A percentile compares a stretch with the other conserved stretches of the same genome.
Conservation (phyloP, 2,888 invertebrate genomes). For the Drosophila nigritarsus region DNA sequence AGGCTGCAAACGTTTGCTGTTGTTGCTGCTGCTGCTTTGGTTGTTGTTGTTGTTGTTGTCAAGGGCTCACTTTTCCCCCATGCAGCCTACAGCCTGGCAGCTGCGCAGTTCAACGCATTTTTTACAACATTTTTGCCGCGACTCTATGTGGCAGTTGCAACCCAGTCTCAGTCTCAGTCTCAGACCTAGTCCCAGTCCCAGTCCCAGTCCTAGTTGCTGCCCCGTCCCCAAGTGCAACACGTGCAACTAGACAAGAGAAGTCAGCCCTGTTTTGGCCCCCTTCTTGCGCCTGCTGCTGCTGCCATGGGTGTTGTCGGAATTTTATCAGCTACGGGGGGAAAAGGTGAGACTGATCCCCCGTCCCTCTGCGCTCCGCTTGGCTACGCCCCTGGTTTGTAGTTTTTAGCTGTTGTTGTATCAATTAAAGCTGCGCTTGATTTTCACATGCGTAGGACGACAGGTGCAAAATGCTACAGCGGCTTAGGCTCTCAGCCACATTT, state of each 20-base stretch:
- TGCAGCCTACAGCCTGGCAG: constrained; percentile 52
- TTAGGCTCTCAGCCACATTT: constrained; percentile 29
- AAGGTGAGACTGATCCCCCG: background rate
- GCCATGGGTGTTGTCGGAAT: background rate
- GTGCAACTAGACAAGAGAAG: constrained; percentile 44
- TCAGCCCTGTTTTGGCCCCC: constrained; percentile 49
- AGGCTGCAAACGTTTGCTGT: constrained; percentile 51
- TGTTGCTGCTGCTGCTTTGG: background rate
- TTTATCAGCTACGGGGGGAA: background rate
- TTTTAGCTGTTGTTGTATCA: constrained; percentile 70
- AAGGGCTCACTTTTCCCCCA: constrained; percentile 71
- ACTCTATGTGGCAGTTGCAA: constrained; percentile 27
- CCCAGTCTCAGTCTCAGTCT: constrained; percentile 13
- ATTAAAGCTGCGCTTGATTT: constrained; percentile 78
- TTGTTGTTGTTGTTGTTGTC: constrained; percentile 42
- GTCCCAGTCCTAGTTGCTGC: constrained; percentile 13
- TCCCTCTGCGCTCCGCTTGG: background rate
- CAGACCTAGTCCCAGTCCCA: constrained; percentile 7
- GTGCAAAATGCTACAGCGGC: constrained; percentile 76
- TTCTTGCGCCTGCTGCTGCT: constrained; percentile 29
- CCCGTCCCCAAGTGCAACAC: constrained; percentile 46
- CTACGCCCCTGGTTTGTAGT: constrained; percentile 24
- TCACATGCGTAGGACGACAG: constrained; percentile 80
- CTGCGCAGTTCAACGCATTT: constrained; percentile 71
- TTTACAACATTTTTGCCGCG: constrained; percentile 79